Base-by-base conservation (phyloP, 2,888 invertebrate species). In the Chromoteleia sp. region DNA sequence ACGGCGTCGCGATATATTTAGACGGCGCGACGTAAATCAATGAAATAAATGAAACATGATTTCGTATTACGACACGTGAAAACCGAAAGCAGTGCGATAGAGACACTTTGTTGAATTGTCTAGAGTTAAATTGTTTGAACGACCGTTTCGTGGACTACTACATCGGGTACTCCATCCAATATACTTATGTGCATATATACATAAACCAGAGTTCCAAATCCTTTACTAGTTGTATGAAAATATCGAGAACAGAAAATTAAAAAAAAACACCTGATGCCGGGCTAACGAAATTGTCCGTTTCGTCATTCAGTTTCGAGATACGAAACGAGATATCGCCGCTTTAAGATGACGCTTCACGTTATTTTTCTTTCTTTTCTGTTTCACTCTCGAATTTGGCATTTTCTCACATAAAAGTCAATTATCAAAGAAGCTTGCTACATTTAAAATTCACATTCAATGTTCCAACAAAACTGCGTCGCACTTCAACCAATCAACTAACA, bases 401-500 rank as follows among this genome's bases (percentile, higher is more conserved):
- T 79, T 63, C 15, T 75, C 71, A 61, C 48, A 12, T 65, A 19
- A 75, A 63, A 71, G 81, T 81, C 75, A 81, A 81, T 81, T 81
- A 76, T 71, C 8, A 70, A 67, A 21, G 48, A 76, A 52, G 61
- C 59, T 81, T 76, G 67, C 52, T 61, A 50, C 17, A 54, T 73
- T 43, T 67, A 10, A 56, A 70, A 48, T 63, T 63, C 29, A 36
- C 45, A 70, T 63, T 65, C 14, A 54, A 43, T 58, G 39, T 52
- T 65, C 30, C 50, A 67, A 52, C 15, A 52, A 50, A 48, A 59
- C 15, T 50, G 41, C 56, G 45, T 43, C 41, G 30, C 61, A 54
- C 19, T 45, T 15, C 12, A 70, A 59, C 30, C 17, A 67, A 54
- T 45, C 12, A 56, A 29, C 6, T 1, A 54, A 43, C 21, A 56